These are phyloP conservation scores for Glaucopsyche alexis DNA, from an alignment of 2,888 invertebrate species.

Conservation along the genomic window DNA sequence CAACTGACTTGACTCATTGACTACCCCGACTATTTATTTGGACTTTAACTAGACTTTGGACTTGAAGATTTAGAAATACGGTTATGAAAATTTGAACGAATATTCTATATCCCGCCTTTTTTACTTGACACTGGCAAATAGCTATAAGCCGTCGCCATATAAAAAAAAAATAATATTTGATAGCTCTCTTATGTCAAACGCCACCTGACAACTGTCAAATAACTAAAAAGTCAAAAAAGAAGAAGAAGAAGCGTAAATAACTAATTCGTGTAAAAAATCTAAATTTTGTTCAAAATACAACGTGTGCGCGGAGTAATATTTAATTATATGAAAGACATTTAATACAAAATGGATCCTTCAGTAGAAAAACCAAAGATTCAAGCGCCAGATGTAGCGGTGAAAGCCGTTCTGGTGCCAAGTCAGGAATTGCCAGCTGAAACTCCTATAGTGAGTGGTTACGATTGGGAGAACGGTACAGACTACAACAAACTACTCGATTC, in stretches of 20 bases:
- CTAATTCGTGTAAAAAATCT: not conserved
- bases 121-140: no score
- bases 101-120: no score
- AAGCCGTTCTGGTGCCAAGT: slow-evolving; percentile 86
- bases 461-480: slow-evolving; percentile 94
- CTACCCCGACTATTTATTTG: no score
- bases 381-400: slow-evolving; percentile 80
- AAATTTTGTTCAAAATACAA: not conserved
- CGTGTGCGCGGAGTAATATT: not conserved
- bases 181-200: not conserved
- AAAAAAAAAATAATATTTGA: not conserved
- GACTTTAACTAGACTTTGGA: no score
- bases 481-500: slow-evolving; percentile 90
- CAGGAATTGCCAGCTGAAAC: slow-evolving; percentile 83
- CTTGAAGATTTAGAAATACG: no score
- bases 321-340: not conserved
- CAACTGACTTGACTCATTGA: no score
- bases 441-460: slow-evolving; percentile 90
- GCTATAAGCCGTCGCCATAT: no score
- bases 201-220: not conserved
- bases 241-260: not conserved
- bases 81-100: no score
- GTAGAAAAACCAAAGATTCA: slow-evolving; percentile 48
- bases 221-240: no score
- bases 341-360: not conserved